A percentile compares a stretch with the other conserved stretches of the same genome.
Conservation (phyloP, 2,797 vertebrate genomes). For the Psittacula echo region DNA sequence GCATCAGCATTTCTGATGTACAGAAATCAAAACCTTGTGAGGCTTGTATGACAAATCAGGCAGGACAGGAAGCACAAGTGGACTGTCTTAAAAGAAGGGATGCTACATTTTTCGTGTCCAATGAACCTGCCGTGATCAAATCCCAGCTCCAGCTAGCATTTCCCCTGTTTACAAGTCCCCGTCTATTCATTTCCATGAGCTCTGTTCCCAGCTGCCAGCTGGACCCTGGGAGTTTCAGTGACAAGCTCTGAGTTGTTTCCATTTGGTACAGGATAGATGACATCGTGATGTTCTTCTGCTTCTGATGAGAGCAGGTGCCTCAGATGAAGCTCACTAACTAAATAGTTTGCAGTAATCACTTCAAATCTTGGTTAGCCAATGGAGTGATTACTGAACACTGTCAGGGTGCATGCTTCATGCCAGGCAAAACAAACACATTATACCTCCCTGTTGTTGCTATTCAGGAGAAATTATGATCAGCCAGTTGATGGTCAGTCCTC, state of each 20-base stretch:
- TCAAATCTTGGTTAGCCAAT: background rate
- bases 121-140: background rate
- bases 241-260: background rate
- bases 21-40: background rate
- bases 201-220: background rate
- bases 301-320: background rate
- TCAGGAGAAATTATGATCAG: background rate
- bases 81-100: background rate
- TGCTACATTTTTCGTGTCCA: rapidly evolving
- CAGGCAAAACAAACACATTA: background rate
- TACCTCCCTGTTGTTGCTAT: background rate
- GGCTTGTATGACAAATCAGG: background rate
- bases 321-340: background rate
- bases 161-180: background rate
- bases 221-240: background rate
- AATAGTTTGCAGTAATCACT: background rate
- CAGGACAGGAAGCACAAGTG: background rate
- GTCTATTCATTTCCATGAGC: background rate
- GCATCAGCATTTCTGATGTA: background rate
- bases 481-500: background rate
- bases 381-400: background rate
- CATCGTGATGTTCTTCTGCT: background rate
- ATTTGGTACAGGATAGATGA: background rate
- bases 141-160: background rate
- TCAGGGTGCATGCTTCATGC: background rate